Base-by-base conservation (phyloP, 2,113 vertebrate species). In the Callocephalon fimbriatum region DNA sequence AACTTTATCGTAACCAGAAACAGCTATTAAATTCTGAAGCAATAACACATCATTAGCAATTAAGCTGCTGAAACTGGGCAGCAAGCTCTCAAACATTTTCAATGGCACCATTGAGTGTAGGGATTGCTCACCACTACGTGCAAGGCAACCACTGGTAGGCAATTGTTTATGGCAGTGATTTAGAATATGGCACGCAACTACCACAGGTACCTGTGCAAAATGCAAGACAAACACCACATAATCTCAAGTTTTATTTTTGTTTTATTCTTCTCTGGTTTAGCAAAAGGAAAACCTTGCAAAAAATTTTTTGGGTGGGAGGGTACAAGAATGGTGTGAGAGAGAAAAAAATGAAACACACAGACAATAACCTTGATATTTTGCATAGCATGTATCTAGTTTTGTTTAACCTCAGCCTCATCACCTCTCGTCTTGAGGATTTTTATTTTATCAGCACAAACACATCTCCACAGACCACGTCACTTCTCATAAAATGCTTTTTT, bases 21-120 rank as follows among this genome's bases (percentile, higher is more conserved):
- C 86, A 93, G 80, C 83, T 89, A 95, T 91, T 96, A 95, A 87
- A 93, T 91, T 87, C 88, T 79, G 89, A 82, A 94, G 83, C 48
- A 95, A 44, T 72, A 94, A 94, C 91, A 95, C 66, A 79, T 48
- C 87, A 58, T 75, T 75, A 96, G 79, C 65, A 95, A 93, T 91
- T 89, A 95, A 89, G 89, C 48, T 89, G 76, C 80, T 89, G 58
- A 85, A 92, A 71, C 26, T 25, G 40, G 66, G 77, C 32, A 88
- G 59, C 23, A 80, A 83, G 63, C 76, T 54, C 75, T 67, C 59
- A 47, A 80, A 44, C 58, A 9, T 74, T 90, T 94, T 96, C 72
- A 94, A 40, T 65, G 56, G 75, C 45, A 79, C 37, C 56, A 88
- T 4, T 90, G 81, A 96, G 59, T 1, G 9, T 1, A 80, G 42